Evolutionary conservation across 1,140 invertebrate genomes (phyloP).

Genomic region (Bradynema listronoti): DNA sequence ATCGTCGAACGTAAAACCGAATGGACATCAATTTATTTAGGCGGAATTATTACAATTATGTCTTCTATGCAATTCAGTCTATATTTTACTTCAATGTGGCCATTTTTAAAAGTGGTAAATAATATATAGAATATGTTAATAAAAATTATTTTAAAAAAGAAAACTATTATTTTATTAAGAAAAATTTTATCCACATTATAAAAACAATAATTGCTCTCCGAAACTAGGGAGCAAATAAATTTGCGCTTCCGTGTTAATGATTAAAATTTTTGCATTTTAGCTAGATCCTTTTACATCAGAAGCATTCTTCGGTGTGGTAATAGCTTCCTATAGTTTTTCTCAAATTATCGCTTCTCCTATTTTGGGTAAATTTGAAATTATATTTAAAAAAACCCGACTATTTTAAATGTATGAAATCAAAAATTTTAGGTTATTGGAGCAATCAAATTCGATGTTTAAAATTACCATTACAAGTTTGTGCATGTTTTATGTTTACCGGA

Average conservation of each 20-base stretch:
- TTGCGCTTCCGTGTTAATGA: background rate
- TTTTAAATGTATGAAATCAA: too few relatives aligned
- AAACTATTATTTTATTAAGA: too few relatives aligned
- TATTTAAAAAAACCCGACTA: too few relatives aligned
- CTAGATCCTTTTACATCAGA: constrained; percentile 17
- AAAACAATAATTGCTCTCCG: background rate
- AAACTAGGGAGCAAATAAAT: background rate
- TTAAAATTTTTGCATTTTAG: background rate
- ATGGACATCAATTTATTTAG: constrained; percentile 31
- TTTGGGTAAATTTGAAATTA: too few relatives aligned
- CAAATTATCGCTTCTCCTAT: constrained; percentile 17
- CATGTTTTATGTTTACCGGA: constrained; percentile 19
- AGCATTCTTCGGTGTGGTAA: constrained; percentile 18
- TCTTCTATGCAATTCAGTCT: constrained; percentile 35
- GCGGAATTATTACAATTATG: constrained; percentile 24
- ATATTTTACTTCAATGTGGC: constrained; percentile 52
- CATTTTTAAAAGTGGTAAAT: constrained; percentile 59
- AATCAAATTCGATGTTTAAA: constrained; percentile 13
- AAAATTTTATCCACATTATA: background rate
- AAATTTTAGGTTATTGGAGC: constrained; percentile 20
- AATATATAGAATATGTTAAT: background rate
- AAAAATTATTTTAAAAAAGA: too few relatives aligned
- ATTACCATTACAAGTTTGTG: constrained; percentile 12
- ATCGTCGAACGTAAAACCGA: constrained; percentile 24
- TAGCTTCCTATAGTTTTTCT: constrained; percentile 18